phyloP scores from a whole-genome alignment of 2,797 vertebrate species.

The Darevskia nairensis region DNA sequence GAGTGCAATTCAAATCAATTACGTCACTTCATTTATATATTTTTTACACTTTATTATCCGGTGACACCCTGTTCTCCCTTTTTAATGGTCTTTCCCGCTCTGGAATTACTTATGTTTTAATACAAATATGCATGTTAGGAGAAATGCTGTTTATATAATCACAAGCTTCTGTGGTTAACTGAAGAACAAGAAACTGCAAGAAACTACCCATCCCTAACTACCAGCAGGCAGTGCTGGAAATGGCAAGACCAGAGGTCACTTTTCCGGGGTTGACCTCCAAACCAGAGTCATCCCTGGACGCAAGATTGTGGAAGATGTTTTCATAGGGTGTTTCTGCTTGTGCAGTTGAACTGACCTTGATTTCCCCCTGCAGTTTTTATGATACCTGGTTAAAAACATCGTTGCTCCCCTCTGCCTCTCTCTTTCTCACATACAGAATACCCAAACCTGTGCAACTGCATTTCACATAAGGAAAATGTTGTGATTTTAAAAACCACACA shows the following conservation, averaged over 20 bases:
- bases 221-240: not conserved
- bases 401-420: not conserved
- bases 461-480: constrained; percentile 43
- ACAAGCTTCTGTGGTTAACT: no score
- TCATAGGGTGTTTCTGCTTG: not conserved
- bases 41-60: no score
- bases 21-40: no score
- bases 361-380: not conserved
- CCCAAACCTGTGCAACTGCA: not conserved
- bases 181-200: no score
- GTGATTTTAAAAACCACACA: not conserved
- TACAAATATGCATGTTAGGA: no score
- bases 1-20: no score
- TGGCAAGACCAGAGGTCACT: not conserved
- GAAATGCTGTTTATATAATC: no score
- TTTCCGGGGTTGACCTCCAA: not conserved
- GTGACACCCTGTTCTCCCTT: no score
- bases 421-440: not conserved
- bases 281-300: not conserved
- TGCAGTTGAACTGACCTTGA: not conserved
- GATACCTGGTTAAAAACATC: not conserved
- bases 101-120: no score
- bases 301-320: not conserved
- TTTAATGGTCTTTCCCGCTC: no score
- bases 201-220: no score